Conservation (phyloP, 2,113 vertebrate species). For the Crotophaga sulcirostris region DNA sequence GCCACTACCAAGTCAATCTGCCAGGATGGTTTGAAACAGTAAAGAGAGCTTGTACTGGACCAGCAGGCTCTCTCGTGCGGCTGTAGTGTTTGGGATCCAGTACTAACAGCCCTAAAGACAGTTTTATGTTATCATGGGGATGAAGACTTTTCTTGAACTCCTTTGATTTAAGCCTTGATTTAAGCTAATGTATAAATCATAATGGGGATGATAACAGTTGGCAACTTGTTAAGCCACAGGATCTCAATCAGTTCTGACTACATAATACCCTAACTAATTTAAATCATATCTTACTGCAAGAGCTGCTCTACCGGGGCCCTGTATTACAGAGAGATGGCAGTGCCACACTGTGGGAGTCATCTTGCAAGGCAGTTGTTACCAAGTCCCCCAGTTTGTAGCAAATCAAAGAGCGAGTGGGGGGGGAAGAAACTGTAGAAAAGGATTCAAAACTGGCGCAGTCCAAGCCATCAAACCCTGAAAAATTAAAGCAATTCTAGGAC, state of each 20-base stretch:
- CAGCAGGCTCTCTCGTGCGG: not conserved
- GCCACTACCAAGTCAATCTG: not conserved
- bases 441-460: not conserved
- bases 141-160: constrained; percentile 48
- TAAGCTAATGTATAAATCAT: constrained; percentile 54
- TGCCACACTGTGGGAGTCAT: not conserved
- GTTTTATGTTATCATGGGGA: not conserved
- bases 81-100: not conserved
- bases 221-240: constrained; percentile 67
- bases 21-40: not conserved
- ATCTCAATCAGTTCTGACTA: constrained; percentile 61
- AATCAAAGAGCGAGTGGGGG: not conserved
- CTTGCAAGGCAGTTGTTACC: not conserved
- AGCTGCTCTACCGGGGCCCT: not conserved
- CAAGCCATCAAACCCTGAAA: not conserved
- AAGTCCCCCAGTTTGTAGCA: not conserved
- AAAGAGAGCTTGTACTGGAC: not conserved
- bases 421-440: not conserved
- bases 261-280: constrained; percentile 54
- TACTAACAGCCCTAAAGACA: not conserved
- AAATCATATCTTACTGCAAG: constrained; percentile 6
- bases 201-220: constrained; percentile 58
- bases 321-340: not conserved
- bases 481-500: not conserved
- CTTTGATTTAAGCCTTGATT: constrained; percentile 37